Percentiles rank a stretch among this genome's conserved stretches.
Conservation (phyloP, 2,797 vertebrate species). For the Sebastes diaconus region DNA sequence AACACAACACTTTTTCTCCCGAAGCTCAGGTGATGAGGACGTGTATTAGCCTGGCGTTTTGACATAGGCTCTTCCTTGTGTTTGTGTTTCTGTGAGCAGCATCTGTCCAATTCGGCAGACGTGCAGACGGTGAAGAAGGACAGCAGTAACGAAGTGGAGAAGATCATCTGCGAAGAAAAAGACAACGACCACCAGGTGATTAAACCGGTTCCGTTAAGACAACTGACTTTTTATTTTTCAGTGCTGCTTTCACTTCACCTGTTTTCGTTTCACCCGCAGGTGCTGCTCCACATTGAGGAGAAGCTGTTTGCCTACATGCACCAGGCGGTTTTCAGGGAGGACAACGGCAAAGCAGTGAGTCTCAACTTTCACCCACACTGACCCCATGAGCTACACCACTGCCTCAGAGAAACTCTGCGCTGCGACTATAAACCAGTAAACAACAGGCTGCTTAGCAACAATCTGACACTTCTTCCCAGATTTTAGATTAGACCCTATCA, state of each 20-base stretch:
- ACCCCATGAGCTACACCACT: background rate
- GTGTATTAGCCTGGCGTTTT: background rate
- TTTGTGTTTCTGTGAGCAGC: constrained; percentile 65
- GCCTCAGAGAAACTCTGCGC: background rate
- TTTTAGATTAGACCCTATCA: constrained; percentile 33
- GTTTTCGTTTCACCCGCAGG: constrained; percentile 57
- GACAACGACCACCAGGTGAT: constrained; percentile 82
- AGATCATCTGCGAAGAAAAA: constrained; percentile 83
- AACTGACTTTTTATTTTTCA: background rate
- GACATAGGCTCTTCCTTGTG: background rate
- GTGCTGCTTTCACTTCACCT: background rate
- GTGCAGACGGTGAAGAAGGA: constrained; percentile 79
- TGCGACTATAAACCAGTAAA: background rate
- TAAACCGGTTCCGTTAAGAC: fast-evolving
- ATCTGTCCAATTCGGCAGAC: constrained; percentile 77
- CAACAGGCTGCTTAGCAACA: background rate
- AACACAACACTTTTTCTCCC: background rate
- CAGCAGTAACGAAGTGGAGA: constrained; percentile 80
- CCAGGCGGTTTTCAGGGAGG: constrained; percentile 81
- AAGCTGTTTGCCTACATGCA: constrained; percentile 84
- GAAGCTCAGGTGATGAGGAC: background rate
- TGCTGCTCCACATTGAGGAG: constrained; percentile 84
- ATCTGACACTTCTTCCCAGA: background rate
- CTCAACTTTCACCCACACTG: constrained; percentile 10
- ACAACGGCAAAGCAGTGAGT: constrained; percentile 82